phyloP scores from a whole-genome alignment of 2,113 vertebrate genomes.

The Psilopsiagon aymara region DNA sequence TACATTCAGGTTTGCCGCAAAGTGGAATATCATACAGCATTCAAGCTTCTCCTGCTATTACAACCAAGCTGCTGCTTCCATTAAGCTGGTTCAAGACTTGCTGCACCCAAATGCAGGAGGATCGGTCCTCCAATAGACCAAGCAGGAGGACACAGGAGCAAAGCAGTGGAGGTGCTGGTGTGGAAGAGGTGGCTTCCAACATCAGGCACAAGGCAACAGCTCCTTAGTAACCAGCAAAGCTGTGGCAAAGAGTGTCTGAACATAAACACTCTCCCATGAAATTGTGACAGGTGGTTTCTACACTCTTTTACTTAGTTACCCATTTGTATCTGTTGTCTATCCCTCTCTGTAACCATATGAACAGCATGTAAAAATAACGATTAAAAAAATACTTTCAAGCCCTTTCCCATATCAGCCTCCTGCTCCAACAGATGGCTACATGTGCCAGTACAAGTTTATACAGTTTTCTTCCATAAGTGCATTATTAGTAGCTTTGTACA shows the following conservation, averaged over 20 bases:
- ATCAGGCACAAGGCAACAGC: neutral
- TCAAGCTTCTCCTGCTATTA: neutral
- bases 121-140: neutral
- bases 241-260: neutral
- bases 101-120: neutral
- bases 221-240: neutral
- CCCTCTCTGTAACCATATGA: conserved; percentile 69
- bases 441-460: conserved; percentile 34
- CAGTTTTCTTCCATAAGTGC: conserved; percentile 8
- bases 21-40: neutral
- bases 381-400: conserved; percentile 69
- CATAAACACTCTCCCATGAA: neutral
- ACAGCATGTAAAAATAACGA: conserved; percentile 72
- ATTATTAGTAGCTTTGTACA: conserved; percentile 3
- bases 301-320: conserved; percentile 43
- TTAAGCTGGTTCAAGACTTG: neutral
- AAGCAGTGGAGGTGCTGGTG: neutral
- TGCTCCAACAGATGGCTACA: conserved; percentile 67
- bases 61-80: neutral
- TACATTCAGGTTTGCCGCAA: neutral
- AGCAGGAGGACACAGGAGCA: neutral
- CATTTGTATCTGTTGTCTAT: conserved; percentile 53
- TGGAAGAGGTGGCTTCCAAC: neutral
- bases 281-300: conserved; percentile 29
- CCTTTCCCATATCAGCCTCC: conserved; percentile 29